Percentiles rank a stretch among this genome's conserved stretches.
Conservation (phyloP, 2,797 vertebrate genomes). For the Sebastes jordani region DNA sequence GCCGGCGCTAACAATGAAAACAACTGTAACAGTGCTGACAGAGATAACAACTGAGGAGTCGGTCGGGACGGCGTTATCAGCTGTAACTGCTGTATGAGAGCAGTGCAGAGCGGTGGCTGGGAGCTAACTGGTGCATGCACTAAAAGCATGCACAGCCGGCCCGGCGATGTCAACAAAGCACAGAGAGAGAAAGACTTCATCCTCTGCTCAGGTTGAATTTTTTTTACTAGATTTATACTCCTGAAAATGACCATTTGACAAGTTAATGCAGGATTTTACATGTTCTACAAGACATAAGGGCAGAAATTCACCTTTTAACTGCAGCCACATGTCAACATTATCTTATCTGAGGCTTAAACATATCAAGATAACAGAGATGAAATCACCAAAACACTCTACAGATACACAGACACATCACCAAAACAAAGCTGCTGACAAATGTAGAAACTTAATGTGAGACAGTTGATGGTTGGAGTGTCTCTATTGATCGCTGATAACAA, state of each 20-base stretch:
- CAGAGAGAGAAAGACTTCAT: too few relatives aligned
- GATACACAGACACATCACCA: not conserved
- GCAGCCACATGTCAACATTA: not conserved
- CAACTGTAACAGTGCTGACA: too few relatives aligned
- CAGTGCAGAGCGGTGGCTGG: too few relatives aligned
- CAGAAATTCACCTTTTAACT: not conserved
- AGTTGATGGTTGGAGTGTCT: not conserved
- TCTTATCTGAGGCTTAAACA: not conserved
- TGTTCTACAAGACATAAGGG: not conserved
- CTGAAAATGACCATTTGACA: not conserved
- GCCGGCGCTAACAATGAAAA: too few relatives aligned
- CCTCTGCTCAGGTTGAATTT: not conserved
- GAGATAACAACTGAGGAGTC: too few relatives aligned
- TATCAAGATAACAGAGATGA: not conserved
- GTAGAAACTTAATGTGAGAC: not conserved
- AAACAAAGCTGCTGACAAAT: not conserved
- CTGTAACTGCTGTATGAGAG: too few relatives aligned
- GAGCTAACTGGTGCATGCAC: too few relatives aligned
- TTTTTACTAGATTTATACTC: not conserved
- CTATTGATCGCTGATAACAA: conserved; percentile 13
- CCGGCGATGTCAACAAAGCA: too few relatives aligned
- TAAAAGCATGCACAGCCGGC: too few relatives aligned
- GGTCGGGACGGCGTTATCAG: too few relatives aligned
- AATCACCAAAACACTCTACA: not conserved
- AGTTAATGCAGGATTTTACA: not conserved